A percentile compares a stretch with the other conserved stretches of the same genome.
phyloP scores from a whole-genome alignment of 2,888 invertebrate species.

The Folsomia candida region DNA sequence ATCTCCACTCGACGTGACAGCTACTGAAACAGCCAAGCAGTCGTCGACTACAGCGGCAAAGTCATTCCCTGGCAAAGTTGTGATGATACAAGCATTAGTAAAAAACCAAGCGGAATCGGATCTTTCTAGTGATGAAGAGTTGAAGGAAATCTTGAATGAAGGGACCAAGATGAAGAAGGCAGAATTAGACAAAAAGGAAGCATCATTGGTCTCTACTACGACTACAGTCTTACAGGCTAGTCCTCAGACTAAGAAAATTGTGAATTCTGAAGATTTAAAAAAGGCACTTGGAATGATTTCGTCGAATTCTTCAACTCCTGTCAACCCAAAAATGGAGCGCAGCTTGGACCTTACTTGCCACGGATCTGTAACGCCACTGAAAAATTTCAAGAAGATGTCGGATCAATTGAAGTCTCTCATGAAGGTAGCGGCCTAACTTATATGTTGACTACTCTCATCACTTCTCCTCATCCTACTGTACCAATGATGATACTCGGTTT shows the following conservation, averaged over 20 bases:
- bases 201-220: no score
- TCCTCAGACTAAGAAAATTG: constrained; percentile 16
- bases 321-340: not conserved
- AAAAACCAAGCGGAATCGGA: constrained; percentile 21
- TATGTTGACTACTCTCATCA: no score
- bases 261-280: constrained; percentile 32
- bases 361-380: constrained; percentile 29
- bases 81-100: constrained; percentile 28
- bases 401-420: constrained; percentile 32
- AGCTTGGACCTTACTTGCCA: constrained; percentile 15
- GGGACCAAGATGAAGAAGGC: not conserved
- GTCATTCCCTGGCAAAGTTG: constrained; percentile 34
- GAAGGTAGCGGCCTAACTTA: constrained; percentile 35
- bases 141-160: not conserved
- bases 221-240: no score
- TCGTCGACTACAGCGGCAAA: constrained; percentile 24
- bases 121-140: constrained; percentile 17
- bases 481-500: not conserved
- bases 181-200: not conserved
- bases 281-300: constrained; percentile 26
- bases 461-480: no score
- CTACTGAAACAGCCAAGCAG: not conserved
- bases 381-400: constrained; percentile 35
- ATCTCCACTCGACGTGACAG: constrained; percentile 18
- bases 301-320: constrained; percentile 16